phyloP scores from a whole-genome alignment of 2,888 invertebrate genomes.

The Lordiphosa fenestrarum region DNA sequence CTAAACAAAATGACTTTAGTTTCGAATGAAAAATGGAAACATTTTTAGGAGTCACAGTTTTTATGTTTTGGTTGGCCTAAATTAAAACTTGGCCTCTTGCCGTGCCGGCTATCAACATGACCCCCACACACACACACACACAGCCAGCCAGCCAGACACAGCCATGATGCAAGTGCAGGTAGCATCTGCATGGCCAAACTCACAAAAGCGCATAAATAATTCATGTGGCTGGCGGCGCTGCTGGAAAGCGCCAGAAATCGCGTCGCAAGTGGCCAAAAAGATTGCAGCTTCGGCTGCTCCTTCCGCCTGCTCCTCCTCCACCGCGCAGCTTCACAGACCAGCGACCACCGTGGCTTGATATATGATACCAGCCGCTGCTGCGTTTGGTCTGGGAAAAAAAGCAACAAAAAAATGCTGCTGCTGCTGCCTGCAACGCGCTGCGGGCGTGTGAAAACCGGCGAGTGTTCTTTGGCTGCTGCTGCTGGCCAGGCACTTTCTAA shows the following conservation, averaged over 20 bases:
- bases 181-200: constrained; percentile 10
- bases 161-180: constrained; percentile 17
- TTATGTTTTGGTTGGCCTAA: constrained; percentile 18
- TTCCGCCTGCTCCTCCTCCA: neutral
- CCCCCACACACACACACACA: constrained; percentile 6
- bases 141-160: constrained; percentile 1
- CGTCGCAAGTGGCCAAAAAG: constrained; percentile 13
- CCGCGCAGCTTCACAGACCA: constrained; percentile 13
- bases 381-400: constrained; percentile 10
- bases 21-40: too few species aligned
- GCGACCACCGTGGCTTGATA: constrained; percentile 17
- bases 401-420: too few species aligned
- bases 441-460: constrained; percentile 41
- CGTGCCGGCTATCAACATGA: neutral
- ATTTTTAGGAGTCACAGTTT: neutral
- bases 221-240: constrained; percentile 30
- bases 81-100: constrained; percentile 12
- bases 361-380: constrained; percentile 16
- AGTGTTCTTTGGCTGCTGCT: constrained; percentile 16
- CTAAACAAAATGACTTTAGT: too few species aligned
- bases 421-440: constrained; percentile 14
- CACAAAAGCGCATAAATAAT: constrained; percentile 34
- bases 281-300: constrained; percentile 5
- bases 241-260: constrained; percentile 13
- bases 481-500: constrained; percentile 8